phyloP scores from a whole-genome alignment of 2,113 vertebrate genomes.

The Corydoras sp. region DNA sequence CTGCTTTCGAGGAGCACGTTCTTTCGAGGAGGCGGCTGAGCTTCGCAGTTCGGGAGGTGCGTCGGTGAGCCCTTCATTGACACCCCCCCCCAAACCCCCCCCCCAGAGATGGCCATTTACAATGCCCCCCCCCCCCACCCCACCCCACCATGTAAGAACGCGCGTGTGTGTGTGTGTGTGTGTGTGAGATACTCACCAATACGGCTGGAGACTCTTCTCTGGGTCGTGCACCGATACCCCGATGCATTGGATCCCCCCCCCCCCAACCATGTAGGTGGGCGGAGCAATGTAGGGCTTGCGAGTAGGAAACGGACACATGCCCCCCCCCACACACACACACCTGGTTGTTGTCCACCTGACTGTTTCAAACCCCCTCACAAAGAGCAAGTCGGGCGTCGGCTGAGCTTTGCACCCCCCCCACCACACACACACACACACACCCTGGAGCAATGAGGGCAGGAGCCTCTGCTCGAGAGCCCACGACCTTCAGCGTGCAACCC shows the following conservation, averaged over 20 bases:
- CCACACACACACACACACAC: too few relatives aligned
- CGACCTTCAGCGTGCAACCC: too few relatives aligned
- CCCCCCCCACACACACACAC: too few relatives aligned
- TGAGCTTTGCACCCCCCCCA: conserved; percentile 70
- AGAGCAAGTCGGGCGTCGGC: conserved; percentile 84
- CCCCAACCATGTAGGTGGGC: conserved; percentile 73
- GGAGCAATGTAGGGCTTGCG: conserved; percentile 67
- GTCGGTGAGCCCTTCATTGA: conserved; percentile 95
- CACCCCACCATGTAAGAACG: too few relatives aligned
- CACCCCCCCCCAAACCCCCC: too few relatives aligned
- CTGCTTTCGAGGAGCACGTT: conserved; percentile 89
- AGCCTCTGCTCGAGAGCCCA: too few relatives aligned
- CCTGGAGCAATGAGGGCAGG: too few relatives aligned
- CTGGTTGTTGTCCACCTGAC: conserved; percentile 61
- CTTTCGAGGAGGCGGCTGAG: conserved; percentile 82
- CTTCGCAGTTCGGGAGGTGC: conserved; percentile 83
- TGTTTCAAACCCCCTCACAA: conserved; percentile 69
- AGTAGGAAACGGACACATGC: conserved; percentile 81
- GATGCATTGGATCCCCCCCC: conserved; percentile 85
- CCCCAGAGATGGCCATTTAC: conserved; percentile 81
- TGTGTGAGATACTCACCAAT: conserved; percentile 69
- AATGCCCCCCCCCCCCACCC: too few relatives aligned
- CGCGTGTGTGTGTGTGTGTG: too few relatives aligned
- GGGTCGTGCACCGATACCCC: conserved; percentile 86
- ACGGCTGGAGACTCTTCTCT: conserved; percentile 86